phyloP scores from a whole-genome alignment of 2,113 vertebrate genomes.

The Myiopsitta monachus region DNA sequence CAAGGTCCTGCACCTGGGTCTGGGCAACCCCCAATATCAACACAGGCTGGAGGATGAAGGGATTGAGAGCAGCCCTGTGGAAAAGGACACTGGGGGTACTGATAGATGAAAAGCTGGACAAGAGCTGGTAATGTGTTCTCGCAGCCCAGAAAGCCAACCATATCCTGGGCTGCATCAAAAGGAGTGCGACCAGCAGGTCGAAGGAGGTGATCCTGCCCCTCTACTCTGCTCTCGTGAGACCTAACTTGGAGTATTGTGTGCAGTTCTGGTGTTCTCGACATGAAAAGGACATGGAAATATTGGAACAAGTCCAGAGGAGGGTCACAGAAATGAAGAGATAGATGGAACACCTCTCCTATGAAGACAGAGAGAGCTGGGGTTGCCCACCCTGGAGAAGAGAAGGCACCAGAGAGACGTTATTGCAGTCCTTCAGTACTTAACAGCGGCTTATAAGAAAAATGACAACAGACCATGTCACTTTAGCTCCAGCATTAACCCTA shows the following conservation, averaged over 20 bases:
- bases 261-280: neutral
- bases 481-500: neutral
- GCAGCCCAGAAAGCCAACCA: neutral
- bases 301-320: neutral
- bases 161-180: neutral
- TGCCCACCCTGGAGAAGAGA: neutral
- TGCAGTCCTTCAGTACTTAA: neutral
- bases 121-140: neutral
- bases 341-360: neutral
- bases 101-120: neutral
- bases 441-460: neutral
- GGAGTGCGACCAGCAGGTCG: rapidly evolving
- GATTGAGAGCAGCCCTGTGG: neutral
- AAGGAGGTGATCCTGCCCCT: neutral
- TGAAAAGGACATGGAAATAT: neutral
- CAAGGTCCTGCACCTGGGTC: neutral
- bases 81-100: neutral
- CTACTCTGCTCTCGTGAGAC: neutral
- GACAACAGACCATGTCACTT: neutral
- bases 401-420: neutral
- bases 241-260: neutral
- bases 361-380: neutral
- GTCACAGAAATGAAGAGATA: neutral
- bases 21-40: neutral
- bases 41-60: neutral